Conservation (phyloP, 2,797 vertebrate species). For the Propithecus perrieri region DNA sequence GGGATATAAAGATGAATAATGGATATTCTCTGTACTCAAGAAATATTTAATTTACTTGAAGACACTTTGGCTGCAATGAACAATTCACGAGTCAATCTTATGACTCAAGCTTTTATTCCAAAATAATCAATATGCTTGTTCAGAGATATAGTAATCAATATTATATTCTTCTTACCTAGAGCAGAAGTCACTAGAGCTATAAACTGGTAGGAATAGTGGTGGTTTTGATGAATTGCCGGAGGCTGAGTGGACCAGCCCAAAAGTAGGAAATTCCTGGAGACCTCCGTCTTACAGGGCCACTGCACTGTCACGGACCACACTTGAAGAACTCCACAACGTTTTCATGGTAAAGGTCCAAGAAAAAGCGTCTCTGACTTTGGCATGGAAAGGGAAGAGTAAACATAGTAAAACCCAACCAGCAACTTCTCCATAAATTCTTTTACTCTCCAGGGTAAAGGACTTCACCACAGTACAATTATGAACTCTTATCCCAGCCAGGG, state of each 20-base stretch:
- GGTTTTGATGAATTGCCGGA: background rate
- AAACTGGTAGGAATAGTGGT: background rate
- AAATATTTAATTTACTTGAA: conserved; percentile 7
- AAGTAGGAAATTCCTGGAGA: background rate
- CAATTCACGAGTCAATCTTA: background rate
- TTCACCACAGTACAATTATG: background rate
- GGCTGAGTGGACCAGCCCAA: fast-evolving
- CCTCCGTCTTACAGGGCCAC: too few relatives aligned
- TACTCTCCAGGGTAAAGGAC: background rate
- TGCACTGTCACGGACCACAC: background rate
- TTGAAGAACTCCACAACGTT: background rate
- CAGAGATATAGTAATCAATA: background rate
- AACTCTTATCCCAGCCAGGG: background rate
- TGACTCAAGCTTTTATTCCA: background rate
- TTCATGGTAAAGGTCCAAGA: background rate
- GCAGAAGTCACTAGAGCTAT: background rate
- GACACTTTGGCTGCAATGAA: background rate
- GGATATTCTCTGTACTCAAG: background rate
- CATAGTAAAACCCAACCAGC: background rate
- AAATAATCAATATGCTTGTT: background rate
- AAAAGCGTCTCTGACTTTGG: background rate
- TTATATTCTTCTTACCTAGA: background rate
- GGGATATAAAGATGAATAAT: background rate
- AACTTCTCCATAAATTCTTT: background rate
- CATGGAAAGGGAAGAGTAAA: background rate